Conservation (phyloP, 2,888 invertebrate genomes). For the Amphiduros pacificus region DNA sequence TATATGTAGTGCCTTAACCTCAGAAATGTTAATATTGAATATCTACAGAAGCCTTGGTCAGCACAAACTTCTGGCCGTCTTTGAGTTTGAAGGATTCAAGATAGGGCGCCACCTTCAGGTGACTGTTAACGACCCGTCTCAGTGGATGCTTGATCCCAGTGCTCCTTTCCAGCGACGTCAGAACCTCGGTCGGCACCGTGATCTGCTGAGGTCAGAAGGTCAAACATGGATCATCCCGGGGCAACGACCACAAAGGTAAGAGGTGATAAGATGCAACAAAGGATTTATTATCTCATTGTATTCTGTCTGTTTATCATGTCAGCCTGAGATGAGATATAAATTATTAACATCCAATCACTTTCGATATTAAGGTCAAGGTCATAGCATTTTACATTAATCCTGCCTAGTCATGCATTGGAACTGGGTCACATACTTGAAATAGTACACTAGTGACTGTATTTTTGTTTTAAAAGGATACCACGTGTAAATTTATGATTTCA, state of each 20-base stretch:
- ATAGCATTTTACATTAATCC: too few relatives aligned
- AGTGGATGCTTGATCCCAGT: slow-evolving; percentile 16
- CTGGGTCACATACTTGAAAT: too few relatives aligned
- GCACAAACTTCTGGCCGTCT: slow-evolving; percentile 40
- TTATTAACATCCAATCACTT: too few relatives aligned
- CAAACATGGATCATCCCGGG: slow-evolving; percentile 36
- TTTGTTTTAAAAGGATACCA: too few relatives aligned
- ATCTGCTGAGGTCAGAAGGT: not conserved
- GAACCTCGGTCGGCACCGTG: not conserved
- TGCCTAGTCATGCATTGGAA: too few relatives aligned
- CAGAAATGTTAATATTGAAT: not conserved
- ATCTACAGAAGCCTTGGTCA: slow-evolving; percentile 37
- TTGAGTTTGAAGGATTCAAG: slow-evolving; percentile 43
- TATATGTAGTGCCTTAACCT: not conserved
- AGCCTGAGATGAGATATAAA: not conserved
- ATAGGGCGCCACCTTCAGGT: slow-evolving; percentile 42
- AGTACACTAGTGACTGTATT: too few relatives aligned
- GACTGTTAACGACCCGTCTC: slow-evolving; percentile 20
- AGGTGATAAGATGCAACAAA: too few relatives aligned
- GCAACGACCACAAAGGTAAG: slow-evolving; percentile 25
- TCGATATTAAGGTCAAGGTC: too few relatives aligned
- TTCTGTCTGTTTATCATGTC: not conserved
- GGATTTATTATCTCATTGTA: too few relatives aligned
- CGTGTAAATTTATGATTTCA: too few relatives aligned
- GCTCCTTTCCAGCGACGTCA: slow-evolving; percentile 17